Evolutionary conservation across 2,888 invertebrate genomes (phyloP), one percentile per base, ranked within the genome.

Genomic region (Cosmopolites sordidus): DNA sequence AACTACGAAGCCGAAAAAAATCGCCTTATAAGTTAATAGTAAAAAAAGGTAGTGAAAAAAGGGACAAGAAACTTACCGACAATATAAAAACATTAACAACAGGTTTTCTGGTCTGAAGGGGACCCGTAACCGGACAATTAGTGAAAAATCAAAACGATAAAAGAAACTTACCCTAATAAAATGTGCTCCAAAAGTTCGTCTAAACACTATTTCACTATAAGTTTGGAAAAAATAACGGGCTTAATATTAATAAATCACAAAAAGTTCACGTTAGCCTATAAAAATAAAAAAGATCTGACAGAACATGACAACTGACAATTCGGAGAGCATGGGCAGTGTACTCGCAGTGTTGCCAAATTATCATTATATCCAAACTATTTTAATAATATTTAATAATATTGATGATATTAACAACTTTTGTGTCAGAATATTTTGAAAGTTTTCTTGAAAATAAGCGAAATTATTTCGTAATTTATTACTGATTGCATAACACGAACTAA

Each of bases 81-180:
- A 22, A 22, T 22, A 22, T 22, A 33, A 33, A 33, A 33, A 33
- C 33, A 33, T 12, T 33, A 22, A 33, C 33, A 33, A 33, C 33
- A 33, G 33, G 33, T n/a, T n/a, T n/a, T n/a, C n/a, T n/a, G n/a
- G n/a, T 33, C 33, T 5, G 33, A 33, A 12, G 4, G 8, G 3
- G 33, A 33, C 12, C 11, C 8, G 3, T 12, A n/a, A 9, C n/a
- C 33, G 3, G n/a, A 12, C 5, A 11, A 12, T 12, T 12, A 33
- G 3, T 11, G 11, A 11, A 5, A 33, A 33, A 9, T 12, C 8
- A 33, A 33, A 12, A 12, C 11, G 22, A 11, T 41, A n/a, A 48
- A 29, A 29, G 22, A 30, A 14, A 48, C 48, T 48, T 48, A 48
- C 48, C 48, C 48, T 48, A 39, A 41, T 47, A 41, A 48, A 48